phyloP scores from a whole-genome alignment of 1,140 invertebrate genomes.

The Megalonaias nervosa region DNA sequence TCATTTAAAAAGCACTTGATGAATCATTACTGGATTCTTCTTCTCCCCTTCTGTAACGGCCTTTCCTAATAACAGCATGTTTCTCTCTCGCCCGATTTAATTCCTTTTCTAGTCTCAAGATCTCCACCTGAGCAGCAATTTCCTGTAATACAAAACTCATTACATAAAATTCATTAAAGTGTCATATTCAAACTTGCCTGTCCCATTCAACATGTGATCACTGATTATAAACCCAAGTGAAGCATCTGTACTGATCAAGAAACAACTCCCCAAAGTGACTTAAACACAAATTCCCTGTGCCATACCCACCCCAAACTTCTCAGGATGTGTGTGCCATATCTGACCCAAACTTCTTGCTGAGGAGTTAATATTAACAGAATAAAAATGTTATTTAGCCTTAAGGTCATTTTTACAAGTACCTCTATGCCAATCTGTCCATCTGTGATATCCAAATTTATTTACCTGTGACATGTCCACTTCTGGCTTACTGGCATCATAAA shows the following conservation, averaged over 20 bases:
- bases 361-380: no score
- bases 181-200: background rate
- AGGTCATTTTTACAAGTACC: no score
- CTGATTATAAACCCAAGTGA: background rate
- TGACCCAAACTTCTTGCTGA: no score
- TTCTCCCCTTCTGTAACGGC: conserved; percentile 70
- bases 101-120: conserved; percentile 93
- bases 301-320: background rate
- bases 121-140: conserved; percentile 78
- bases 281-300: background rate
- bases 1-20: conserved; percentile 1
- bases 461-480: no score
- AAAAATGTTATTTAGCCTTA: no score
- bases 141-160: conserved; percentile 56
- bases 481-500: no score
- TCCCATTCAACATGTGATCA: background rate
- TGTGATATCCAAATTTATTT: no score
- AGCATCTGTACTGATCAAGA: background rate
- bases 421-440: no score
- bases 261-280: background rate
- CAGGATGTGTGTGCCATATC: background rate
- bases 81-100: conserved; percentile 92
- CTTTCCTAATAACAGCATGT: conserved; percentile 77
- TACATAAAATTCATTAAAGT: background rate
- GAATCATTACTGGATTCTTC: conserved; percentile 55